Conservation (phyloP, 2,797 vertebrate genomes). For the Neopelma chrysocephalum region DNA sequence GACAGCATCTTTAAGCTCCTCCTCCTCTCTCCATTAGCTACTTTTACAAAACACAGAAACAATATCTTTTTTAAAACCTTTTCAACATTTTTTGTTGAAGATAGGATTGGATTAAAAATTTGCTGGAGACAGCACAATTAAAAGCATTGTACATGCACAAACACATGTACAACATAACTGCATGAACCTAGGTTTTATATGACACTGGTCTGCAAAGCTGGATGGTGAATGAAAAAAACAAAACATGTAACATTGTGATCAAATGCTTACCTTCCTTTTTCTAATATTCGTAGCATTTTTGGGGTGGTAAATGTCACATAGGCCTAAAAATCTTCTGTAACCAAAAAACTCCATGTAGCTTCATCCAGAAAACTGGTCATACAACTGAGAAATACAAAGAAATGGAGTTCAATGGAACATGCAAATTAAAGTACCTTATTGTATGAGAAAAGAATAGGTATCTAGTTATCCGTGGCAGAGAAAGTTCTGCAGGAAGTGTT, state of each 20-base stretch:
- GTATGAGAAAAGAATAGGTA: background rate
- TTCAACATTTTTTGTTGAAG: background rate
- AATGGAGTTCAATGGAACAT: background rate
- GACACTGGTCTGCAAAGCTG: background rate
- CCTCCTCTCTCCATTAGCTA: background rate
- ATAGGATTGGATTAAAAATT: background rate
- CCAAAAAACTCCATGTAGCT: background rate
- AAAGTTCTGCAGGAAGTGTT: background rate
- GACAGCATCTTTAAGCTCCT: background rate
- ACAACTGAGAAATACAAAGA: background rate
- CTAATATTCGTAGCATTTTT: background rate
- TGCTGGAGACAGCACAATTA: background rate
- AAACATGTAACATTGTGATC: background rate
- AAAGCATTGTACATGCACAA: background rate
- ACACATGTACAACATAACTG: background rate
- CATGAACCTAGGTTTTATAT: background rate
- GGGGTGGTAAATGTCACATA: background rate
- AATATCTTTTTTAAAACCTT: fast-evolving
- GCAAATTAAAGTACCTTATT: background rate
- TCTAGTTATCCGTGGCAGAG: background rate
- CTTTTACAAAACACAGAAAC: background rate
- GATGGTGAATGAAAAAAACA: background rate
- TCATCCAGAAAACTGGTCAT: background rate
- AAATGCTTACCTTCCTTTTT: background rate
- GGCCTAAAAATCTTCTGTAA: background rate